A percentile compares a stretch with the other conserved stretches of the same genome.
These are phyloP conservation scores for Xerus rutilus DNA, from an alignment of 2,797 vertebrate genomes.

Conservation along the genomic window DNA sequence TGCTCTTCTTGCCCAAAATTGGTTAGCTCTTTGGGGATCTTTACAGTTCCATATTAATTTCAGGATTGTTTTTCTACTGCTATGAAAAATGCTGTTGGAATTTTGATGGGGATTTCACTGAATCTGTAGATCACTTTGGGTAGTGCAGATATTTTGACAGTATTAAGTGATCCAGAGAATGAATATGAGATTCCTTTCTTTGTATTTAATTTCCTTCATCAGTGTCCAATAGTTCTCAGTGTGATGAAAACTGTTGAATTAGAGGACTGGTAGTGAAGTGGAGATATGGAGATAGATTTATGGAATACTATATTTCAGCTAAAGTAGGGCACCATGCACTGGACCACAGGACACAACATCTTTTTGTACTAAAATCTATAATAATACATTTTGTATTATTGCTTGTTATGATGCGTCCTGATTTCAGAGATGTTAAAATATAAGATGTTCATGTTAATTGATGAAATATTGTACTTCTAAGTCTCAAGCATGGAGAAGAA, in stretches of 20 bases:
- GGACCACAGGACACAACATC: not conserved
- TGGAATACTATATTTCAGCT: not conserved
- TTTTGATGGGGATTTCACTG: not conserved
- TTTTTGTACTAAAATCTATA: not conserved
- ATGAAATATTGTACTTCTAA: not conserved
- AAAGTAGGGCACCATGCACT: not conserved
- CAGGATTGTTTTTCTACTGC: not conserved
- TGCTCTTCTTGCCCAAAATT: not conserved
- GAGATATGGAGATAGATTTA: not conserved
- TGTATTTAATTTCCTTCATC: not conserved
- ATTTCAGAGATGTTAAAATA: slow-evolving; percentile 15
- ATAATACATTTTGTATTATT: not conserved
- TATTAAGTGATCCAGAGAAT: not conserved
- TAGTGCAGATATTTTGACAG: not conserved
- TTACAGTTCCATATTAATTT: not conserved
- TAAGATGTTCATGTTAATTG: not conserved
- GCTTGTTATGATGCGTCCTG: not conserved
- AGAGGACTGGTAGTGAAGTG: not conserved
- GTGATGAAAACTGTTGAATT: not conserved
- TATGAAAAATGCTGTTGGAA: not conserved
- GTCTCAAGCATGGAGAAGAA: not conserved
- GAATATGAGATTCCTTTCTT: not conserved
- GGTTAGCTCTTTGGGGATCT: not conserved
- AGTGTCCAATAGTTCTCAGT: not conserved
- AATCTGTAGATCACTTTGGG: not conserved